phyloP scores from a whole-genome alignment of 2,888 invertebrate genomes.

The Tachina lurida region DNA sequence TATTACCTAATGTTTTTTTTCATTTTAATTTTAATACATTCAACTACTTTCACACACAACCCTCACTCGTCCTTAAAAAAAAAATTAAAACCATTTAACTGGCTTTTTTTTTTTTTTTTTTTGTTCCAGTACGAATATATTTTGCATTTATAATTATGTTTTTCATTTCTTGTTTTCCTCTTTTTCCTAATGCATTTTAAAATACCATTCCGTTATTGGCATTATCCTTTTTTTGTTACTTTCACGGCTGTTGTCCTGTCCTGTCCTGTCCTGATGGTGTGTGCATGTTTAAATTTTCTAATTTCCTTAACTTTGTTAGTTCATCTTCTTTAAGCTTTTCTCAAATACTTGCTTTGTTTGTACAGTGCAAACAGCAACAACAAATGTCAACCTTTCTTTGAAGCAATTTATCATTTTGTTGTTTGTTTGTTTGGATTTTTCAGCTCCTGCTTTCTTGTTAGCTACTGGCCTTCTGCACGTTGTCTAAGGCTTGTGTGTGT shows the following conservation, averaged over 20 bases:
- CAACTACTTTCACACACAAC: conserved; percentile 23
- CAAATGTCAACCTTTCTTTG: conserved; percentile 71
- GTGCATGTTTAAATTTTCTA: conserved; percentile 60
- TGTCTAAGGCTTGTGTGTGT: conserved; percentile 49
- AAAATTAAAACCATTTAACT: conserved; percentile 25
- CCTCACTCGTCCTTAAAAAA: conserved; percentile 10
- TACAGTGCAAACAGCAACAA: conserved; percentile 46
- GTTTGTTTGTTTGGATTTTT: conserved; percentile 36
- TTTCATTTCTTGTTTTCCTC: conserved; percentile 43
- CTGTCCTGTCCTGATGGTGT: conserved; percentile 24
- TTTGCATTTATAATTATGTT: conserved; percentile 71
- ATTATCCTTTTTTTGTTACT: conserved; percentile 62
- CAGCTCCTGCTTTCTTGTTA: conserved; percentile 29
- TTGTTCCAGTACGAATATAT: conserved; percentile 26
- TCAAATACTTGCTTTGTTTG: conserved; percentile 28
- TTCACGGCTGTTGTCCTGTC: conserved; percentile 31
- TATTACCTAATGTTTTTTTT: conserved; percentile 56
- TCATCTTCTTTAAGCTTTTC: conserved; percentile 63
- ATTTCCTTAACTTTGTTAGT: conserved; percentile 72
- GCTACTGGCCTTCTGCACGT: conserved; percentile 14
- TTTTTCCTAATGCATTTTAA: conserved; percentile 60
- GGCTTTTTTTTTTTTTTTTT: conserved; percentile 34
- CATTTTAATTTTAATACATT: conserved; percentile 51
- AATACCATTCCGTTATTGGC: conserved; percentile 64
- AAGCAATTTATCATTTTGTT: conserved; percentile 71